Percentiles rank a stretch among this genome's conserved stretches.
These are phyloP conservation scores for Drosophila bocki DNA, from an alignment of 1,140 invertebrate genomes.

Conservation along the genomic window DNA sequence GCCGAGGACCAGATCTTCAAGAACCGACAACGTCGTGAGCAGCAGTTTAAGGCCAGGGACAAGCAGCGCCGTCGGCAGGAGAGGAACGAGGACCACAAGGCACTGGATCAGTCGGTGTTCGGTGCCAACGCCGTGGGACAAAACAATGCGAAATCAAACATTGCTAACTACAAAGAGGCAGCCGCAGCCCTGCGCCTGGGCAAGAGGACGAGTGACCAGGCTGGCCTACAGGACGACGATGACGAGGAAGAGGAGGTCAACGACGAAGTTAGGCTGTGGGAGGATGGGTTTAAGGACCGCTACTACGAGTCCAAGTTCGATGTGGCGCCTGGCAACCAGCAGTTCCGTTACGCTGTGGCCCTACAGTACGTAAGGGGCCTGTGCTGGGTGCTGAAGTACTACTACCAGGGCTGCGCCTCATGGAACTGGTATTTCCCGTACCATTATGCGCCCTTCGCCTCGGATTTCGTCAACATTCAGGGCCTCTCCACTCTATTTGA, in stretches of 20 bases:
- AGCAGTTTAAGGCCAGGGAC: constrained; percentile 91
- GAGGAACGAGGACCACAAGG: constrained; percentile 50
- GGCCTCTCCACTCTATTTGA: constrained; percentile 95
- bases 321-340: constrained; percentile 91
- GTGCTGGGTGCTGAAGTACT: constrained; percentile 99
- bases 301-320: constrained; percentile 99
- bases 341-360: constrained; percentile 96
- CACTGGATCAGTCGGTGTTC: constrained; percentile 87
- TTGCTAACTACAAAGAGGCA: constrained; percentile 88
- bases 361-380: constrained; percentile 97
- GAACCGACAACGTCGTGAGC: constrained; percentile 93
- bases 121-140: constrained; percentile 88
- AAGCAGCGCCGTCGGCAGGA: constrained; percentile 88
- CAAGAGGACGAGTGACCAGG: constrained; percentile 84
- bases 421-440: constrained; percentile 99
- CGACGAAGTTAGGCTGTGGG: constrained; percentile 98
- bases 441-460: constrained; percentile 99
- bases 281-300: constrained; percentile 98
- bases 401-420: constrained; percentile 99
- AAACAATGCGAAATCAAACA: constrained; percentile 76
- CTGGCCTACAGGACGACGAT: constrained; percentile 65
- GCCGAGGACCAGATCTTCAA: constrained; percentile 99
- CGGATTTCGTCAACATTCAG: constrained; percentile 97
- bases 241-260: constrained; percentile 89
- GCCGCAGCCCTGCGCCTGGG: constrained; percentile 88